These are phyloP conservation scores for Trichogramma pretiosum DNA, from an alignment of 1,140 invertebrate genomes.

Conservation along the genomic window DNA sequence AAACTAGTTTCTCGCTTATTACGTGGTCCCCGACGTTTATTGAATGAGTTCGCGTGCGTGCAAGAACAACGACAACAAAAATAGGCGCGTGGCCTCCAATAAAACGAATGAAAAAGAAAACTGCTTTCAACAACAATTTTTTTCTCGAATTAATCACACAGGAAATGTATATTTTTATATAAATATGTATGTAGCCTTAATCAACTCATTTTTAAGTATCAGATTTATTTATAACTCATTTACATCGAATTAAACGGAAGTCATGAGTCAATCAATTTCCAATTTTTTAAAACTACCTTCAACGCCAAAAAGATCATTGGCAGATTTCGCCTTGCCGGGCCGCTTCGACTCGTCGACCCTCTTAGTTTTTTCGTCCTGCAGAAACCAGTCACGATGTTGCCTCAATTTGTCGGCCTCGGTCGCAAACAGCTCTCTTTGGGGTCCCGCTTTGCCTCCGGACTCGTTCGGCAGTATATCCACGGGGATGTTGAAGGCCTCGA, in stretches of 20 bases:
- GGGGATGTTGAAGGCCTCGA: conserved; percentile 39
- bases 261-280: conserved; percentile 55
- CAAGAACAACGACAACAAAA: too few species aligned
- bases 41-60: too few species aligned
- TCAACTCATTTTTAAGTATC: conserved; percentile 19
- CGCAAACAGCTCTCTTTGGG: conserved; percentile 31
- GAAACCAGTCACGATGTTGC: conserved; percentile 51
- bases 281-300: conserved; percentile 64
- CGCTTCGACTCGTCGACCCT: conserved; percentile 6
- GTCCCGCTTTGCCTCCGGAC: conserved; percentile 46
- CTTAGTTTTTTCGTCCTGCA: not conserved
- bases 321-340: conserved; percentile 56
- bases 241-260: too few species aligned
- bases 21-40: too few species aligned
- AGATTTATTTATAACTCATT: conserved; percentile 21
- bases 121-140: too few species aligned
- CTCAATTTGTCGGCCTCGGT: conserved; percentile 42
- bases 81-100: too few species aligned
- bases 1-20: too few species aligned
- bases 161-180: too few species aligned
- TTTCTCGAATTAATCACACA: too few species aligned
- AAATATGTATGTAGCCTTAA: too few species aligned
- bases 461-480: conserved; percentile 49
- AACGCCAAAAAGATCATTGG: conserved; percentile 55
- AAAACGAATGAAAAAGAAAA: too few species aligned